Base-by-base conservation (phyloP, 2,113 vertebrate species). In the Melanerpes formicivorus region DNA sequence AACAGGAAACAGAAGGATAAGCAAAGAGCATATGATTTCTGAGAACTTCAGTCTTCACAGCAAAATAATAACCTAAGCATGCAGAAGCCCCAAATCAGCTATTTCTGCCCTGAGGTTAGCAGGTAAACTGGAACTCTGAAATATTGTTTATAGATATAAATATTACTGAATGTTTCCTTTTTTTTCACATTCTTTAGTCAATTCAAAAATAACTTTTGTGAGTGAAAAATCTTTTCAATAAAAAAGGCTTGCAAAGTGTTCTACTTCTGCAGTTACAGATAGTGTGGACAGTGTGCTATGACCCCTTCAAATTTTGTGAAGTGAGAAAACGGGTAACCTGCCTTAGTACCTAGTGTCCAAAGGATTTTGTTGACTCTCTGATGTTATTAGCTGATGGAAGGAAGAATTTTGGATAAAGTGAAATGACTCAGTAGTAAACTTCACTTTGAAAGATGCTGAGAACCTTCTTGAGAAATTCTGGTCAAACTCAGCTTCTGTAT, bases 11-110 rank as follows among this genome's bases (percentile, higher is more conserved):
- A 84, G 34, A 50, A 81, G 71, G 70, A 86, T 87, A 87, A 76
- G 37, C 9, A 76, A 70, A 76, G 52, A 82, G 34, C 52, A 8
- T 66, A 13, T 90, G 77, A 80, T 92, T 95, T 87, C 75, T 64
- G 60, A 81, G 52, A 93, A 90, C 46, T 76, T 79, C 55, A 60
- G 22, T 79, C 55, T 84, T 92, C 54, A 55, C 46, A 82, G 59
- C 37, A 90, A 92, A 92, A 92, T 89, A 84, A 77, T 87, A 92
- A 80, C 60, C 60, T 95, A 84, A 84, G 42, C 15, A n/a, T 64
- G 22, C 56, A 64, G 64, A 88, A 89, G 37, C 32, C 48, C 50
- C 37, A 87, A 6, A 77, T 92, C 52, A 87, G 42, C 84, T 92
- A 62, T 87, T 90, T 72, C 48, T 93, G 79, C 64, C 56, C 19